Evolutionary conservation across 2,113 vertebrate species (phyloP).

Genomic region (Oncorhynchus tshawytscha): DNA sequence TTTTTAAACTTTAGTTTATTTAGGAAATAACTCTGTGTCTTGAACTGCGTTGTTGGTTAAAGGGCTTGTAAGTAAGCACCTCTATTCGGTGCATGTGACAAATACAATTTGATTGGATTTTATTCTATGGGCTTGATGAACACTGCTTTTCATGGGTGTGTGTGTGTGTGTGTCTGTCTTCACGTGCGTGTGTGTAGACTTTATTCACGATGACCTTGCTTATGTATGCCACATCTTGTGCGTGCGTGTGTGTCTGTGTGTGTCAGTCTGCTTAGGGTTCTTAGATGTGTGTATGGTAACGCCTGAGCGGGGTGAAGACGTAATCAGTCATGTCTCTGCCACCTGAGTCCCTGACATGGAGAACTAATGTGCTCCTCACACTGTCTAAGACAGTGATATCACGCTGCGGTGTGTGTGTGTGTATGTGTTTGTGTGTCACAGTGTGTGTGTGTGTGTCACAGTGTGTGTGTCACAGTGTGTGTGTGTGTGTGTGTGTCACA

Average conservation of each 20-base stretch:
- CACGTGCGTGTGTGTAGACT: background rate
- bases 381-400: too few relatives aligned
- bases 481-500: too few relatives aligned
- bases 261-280: background rate
- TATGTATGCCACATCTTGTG: too few relatives aligned
- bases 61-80: too few relatives aligned
- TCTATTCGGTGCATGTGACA: too few relatives aligned
- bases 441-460: background rate
- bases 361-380: too few relatives aligned
- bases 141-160: background rate
- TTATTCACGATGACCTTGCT: background rate
- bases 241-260: background rate
- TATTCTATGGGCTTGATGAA: background rate
- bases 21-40: too few relatives aligned
- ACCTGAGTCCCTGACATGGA: too few relatives aligned
- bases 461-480: background rate
- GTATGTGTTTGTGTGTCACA: background rate
- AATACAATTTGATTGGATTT: too few relatives aligned
- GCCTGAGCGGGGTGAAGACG: slow-evolving; percentile 11
- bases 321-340: background rate
- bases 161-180: background rate
- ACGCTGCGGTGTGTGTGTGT: background rate
- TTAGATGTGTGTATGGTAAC: background rate
- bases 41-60: too few relatives aligned
- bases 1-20: too few relatives aligned